Percentiles rank a stretch among this genome's conserved stretches.
Evolutionary conservation across 35 echinoderm and acorn worm species (phyloP).

Genomic region (Chiridota heheva): DNA sequence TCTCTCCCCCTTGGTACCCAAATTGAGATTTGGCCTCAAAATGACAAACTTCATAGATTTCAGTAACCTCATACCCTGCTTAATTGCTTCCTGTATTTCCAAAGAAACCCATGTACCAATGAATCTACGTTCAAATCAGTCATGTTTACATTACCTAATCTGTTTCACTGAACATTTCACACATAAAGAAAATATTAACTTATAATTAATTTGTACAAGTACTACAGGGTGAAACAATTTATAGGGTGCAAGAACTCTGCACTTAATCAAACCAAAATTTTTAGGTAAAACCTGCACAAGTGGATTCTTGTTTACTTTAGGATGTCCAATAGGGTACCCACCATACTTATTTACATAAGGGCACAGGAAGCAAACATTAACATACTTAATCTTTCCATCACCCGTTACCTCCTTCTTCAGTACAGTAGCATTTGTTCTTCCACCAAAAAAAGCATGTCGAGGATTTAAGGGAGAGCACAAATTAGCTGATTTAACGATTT

Average conservation of each 20-base stretch:
- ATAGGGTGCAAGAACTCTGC: too few species aligned
- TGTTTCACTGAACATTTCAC: not conserved
- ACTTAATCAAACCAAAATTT: too few species aligned
- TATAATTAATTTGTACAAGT: not conserved
- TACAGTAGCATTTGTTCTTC: conserved; percentile 52
- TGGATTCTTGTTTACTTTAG: not conserved
- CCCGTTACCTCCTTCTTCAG: conserved; percentile 39
- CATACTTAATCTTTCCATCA: conserved; percentile 55
- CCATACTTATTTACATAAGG: conserved; percentile 43
- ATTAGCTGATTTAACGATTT: too few species aligned
- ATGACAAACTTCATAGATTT: conserved; percentile 62
- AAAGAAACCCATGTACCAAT: conserved; percentile 52
- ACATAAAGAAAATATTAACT: conserved; percentile 2
- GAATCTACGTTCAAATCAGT: conserved; percentile 18
- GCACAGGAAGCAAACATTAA: conserved; percentile 62
- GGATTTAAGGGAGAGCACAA: conserved; percentile 58
- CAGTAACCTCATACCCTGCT: conserved; percentile 33
- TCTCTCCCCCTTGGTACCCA: not conserved
- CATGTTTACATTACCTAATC: not conserved
- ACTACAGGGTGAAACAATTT: conserved; percentile 17
- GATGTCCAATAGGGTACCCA: conserved; percentile 14
- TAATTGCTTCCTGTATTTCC: conserved; percentile 39
- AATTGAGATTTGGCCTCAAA: conserved; percentile 25
- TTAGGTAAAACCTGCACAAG: too few species aligned
- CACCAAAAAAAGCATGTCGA: conserved; percentile 61